Percentiles rank a stretch among this genome's conserved stretches.
These are phyloP conservation scores for Periophthalmodon schlosseri DNA, from an alignment of 2,113 vertebrate genomes.

Conservation along the genomic window DNA sequence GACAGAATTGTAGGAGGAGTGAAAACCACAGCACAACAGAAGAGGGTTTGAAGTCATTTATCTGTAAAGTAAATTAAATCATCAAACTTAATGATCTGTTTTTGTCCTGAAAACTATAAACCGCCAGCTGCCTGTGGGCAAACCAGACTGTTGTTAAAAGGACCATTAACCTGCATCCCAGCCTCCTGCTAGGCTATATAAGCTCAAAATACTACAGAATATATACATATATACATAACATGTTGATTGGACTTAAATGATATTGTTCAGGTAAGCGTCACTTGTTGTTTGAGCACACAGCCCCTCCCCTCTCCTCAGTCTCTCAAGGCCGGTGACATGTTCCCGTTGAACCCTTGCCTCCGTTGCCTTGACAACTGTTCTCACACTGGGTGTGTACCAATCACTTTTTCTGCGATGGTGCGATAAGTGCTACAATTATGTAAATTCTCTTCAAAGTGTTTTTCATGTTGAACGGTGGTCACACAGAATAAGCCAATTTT, in stretches of 20 bases:
- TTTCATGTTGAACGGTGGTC: constrained; percentile 53
- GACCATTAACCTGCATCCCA: constrained; percentile 30
- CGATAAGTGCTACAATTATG: constrained; percentile 82
- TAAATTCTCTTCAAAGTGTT: constrained; percentile 72
- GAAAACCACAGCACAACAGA: not conserved
- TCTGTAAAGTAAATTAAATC: constrained; percentile 55
- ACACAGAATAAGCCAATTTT: constrained; percentile 36
- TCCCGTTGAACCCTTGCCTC: constrained; percentile 65
- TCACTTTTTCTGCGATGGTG: constrained; percentile 64
- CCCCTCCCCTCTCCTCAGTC: constrained; percentile 34
- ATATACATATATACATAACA: not conserved
- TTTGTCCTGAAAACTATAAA: constrained; percentile 47
- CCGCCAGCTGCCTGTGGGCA: constrained; percentile 30
- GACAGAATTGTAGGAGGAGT: not conserved
- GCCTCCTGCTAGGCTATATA: not conserved
- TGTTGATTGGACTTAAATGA: not conserved
- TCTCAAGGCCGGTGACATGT: constrained; percentile 63
- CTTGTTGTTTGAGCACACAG: constrained; percentile 17
- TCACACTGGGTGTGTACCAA: constrained; percentile 44
- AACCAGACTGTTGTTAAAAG: constrained; percentile 39
- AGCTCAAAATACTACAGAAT: constrained; percentile 13
- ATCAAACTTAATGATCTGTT: constrained; percentile 64
- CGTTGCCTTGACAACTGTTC: constrained; percentile 76
- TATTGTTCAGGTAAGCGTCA: not conserved
- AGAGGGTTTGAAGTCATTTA: constrained; percentile 36